These are phyloP conservation scores for Drosophila gaucha DNA, from an alignment of 2,888 invertebrate genomes.

Conservation along the genomic window DNA sequence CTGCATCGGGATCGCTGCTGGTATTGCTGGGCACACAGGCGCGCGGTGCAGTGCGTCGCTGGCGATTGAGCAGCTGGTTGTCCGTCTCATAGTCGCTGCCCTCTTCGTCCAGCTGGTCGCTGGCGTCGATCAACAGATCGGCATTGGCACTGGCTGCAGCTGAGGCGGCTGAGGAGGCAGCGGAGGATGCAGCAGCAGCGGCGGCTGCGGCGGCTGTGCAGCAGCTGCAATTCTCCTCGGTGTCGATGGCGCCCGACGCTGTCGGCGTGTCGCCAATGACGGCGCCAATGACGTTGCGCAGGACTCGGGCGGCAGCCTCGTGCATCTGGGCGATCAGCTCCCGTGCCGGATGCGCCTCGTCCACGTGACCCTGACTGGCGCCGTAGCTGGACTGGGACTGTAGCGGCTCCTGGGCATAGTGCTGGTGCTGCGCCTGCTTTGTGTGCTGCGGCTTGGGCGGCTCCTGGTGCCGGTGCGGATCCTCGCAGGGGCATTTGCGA, in stretches of 20 bases:
- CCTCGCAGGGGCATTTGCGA: constrained; percentile 59
- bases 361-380: constrained; percentile 5
- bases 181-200: background rate
- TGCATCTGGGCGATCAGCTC: constrained; percentile 51
- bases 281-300: constrained; percentile 45
- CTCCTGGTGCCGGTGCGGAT: constrained; percentile 19
- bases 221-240: constrained; percentile 21
- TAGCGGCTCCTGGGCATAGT: background rate
- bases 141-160: background rate
- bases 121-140: constrained; percentile 3
- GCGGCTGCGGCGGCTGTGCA: background rate
- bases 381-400: background rate
- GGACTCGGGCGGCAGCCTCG: constrained; percentile 52
- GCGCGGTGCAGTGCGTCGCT: constrained; percentile 53
- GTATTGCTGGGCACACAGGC: constrained; percentile 38
- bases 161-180: background rate
- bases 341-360: constrained; percentile 41
- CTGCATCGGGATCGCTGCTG: background rate
- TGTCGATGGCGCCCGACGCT: background rate
- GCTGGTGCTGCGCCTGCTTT: background rate
- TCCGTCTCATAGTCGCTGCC: constrained; percentile 26
- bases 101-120: constrained; percentile 32
- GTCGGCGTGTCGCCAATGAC: constrained; percentile 33
- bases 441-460: constrained; percentile 1
- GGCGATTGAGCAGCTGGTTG: constrained; percentile 29